Base-by-base conservation (phyloP, 1,140 invertebrate species). In the Drosophila takahashii region DNA sequence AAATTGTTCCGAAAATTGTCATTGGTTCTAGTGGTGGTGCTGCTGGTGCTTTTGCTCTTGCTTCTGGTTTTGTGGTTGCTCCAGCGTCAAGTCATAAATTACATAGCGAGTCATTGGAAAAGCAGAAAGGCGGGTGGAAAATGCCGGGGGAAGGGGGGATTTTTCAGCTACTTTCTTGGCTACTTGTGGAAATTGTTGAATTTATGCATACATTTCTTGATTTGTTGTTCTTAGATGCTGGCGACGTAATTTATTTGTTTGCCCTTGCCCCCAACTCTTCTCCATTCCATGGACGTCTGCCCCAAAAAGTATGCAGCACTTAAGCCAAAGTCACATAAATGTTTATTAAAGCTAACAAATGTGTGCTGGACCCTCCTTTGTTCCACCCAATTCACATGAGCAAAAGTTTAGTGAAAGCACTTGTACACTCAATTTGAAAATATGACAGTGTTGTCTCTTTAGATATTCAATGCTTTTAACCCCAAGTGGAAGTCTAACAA, bases 1-100 rank as follows among this genome's bases (percentile, higher is more conserved):
- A 87, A 87, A 84, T 87, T 87, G 84, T 84, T 74, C 84, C 72
- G 84, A 87, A 87, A 87, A 87, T 89, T 87, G 84, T 87, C 84
- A 89, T 79, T 83, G 65, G 44, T 59, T 69, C 41, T 44, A 45
- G 72, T 53, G 74, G 65, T 54, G 42, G 39, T 66, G 47, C 34
- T 59, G 50, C 39, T 56, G 51, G 16, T 22, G 67, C 36, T 56
- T 44, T 66, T 56, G 58, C 54, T 51, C 39, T 62, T 56, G 58
- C 54, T 81, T 61, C 44, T 72, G 66, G 66, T 71, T 70, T 71
- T 71, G 67, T 70, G 67, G 67, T 71, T 70, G 72, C 61, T 77
- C 58, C 65, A 67, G 66, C 61, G 78, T 76, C 78, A 78, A 87
- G 81, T 81, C 84, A 89, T 89, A 89, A 89, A 89, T 87, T 89